Evolutionary conservation across 2,113 vertebrate genomes (phyloP).

Genomic region (Mus musculus): DNA sequence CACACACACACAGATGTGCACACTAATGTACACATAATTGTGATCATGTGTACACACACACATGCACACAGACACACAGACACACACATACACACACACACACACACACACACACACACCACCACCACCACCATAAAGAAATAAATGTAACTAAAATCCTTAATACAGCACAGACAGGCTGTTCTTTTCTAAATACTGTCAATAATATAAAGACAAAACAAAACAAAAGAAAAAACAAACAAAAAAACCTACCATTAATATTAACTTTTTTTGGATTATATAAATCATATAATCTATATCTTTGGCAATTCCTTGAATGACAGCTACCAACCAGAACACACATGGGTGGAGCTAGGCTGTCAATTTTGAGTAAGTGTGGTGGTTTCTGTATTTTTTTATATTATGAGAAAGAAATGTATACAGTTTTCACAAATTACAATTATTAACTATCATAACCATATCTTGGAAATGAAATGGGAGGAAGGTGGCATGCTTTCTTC

Average conservation of each 20-base stretch:
- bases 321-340: neutral
- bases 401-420: neutral
- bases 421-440: neutral
- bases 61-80: neutral
- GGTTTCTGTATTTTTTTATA: neutral
- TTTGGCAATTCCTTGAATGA: neutral
- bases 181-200: neutral
- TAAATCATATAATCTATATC: neutral
- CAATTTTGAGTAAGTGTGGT: neutral
- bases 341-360: neutral
- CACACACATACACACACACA: neutral
- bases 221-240: neutral
- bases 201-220: neutral
- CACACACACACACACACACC: neutral
- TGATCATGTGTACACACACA: neutral
- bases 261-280: neutral
- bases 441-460: neutral
- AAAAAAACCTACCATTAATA: conserved; percentile 25
- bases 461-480: conserved; percentile 18
- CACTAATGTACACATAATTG: neutral
- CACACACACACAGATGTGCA: neutral
- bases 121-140: neutral
- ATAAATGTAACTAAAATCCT: neutral
- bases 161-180: neutral
- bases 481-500: neutral